These are phyloP conservation scores for Scalopus aquaticus DNA, from an alignment of 2,113 vertebrate genomes.

Conservation along the genomic window DNA sequence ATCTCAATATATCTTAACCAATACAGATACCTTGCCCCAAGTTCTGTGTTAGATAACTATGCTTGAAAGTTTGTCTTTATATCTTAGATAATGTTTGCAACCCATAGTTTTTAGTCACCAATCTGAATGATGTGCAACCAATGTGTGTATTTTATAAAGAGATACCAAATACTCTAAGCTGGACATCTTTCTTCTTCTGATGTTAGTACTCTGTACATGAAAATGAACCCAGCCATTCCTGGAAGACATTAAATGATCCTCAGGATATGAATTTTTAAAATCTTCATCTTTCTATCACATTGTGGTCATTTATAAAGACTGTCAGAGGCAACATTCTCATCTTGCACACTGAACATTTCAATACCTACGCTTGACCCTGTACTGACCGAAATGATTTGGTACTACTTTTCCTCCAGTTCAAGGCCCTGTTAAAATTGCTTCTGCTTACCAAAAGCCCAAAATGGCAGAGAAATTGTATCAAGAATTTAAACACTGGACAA, in stretches of 20 bases:
- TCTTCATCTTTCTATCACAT: background rate
- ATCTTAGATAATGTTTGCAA: no score
- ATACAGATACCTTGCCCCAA: background rate
- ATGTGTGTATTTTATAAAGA: no score
- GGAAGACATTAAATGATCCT: conserved; percentile 19
- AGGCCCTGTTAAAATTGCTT: background rate
- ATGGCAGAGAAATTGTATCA: background rate
- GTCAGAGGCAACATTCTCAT: conserved; percentile 13
- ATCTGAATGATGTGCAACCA: no score
- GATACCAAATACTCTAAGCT: no score
- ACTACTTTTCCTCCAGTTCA: background rate
- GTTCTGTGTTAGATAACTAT: background rate
- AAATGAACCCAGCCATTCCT: conserved; percentile 8
- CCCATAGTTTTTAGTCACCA: no score
- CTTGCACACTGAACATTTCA: conserved; percentile 1
- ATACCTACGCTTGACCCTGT: background rate
- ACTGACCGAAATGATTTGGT: conserved; percentile 21
- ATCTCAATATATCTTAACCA: background rate
- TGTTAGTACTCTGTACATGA: no score
- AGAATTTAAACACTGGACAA: background rate
- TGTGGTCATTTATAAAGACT: background rate
- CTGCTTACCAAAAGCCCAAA: background rate
- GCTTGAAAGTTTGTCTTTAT: background rate
- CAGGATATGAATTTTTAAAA: background rate
- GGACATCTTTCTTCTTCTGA: no score